Evolutionary conservation across 2,888 invertebrate species (phyloP).

Genomic region (Argyra leucocephala): DNA sequence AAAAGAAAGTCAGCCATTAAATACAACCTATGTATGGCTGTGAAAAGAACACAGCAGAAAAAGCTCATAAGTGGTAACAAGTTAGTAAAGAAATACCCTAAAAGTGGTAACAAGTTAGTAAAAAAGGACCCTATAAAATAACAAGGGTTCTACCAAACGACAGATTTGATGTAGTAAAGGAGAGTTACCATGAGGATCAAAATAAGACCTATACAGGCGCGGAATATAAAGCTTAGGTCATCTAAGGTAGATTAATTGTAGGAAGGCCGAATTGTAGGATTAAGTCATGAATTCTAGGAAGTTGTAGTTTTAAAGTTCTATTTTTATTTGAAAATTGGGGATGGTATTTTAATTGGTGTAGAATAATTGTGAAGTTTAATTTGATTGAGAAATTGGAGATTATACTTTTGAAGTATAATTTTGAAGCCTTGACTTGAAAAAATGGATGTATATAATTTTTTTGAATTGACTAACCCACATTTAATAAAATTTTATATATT

Average conservation of each 20-base stretch:
- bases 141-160: background rate
- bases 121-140: background rate
- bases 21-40: background rate
- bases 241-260: slow-evolving; percentile 7
- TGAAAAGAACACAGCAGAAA: background rate
- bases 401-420: too few relatives aligned
- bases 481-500: too few relatives aligned
- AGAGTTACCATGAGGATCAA: background rate
- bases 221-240: slow-evolving; percentile 2
- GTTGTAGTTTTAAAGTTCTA: too few relatives aligned
- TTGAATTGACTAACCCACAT: too few relatives aligned
- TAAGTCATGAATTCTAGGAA: too few relatives aligned
- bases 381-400: too few relatives aligned
- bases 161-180: background rate
- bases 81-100: background rate
- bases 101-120: background rate
- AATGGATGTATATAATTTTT: too few relatives aligned
- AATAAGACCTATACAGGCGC: background rate
- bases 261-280: slow-evolving; percentile 13
- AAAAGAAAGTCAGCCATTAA: background rate
- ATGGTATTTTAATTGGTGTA: too few relatives aligned
- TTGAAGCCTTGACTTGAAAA: too few relatives aligned
- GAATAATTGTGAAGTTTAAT: too few relatives aligned
- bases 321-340: too few relatives aligned
- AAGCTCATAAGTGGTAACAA: background rate